Evolutionary conservation across 2,797 vertebrate genomes (phyloP).

Genomic region (Pseudochaenichthys georgianus): DNA sequence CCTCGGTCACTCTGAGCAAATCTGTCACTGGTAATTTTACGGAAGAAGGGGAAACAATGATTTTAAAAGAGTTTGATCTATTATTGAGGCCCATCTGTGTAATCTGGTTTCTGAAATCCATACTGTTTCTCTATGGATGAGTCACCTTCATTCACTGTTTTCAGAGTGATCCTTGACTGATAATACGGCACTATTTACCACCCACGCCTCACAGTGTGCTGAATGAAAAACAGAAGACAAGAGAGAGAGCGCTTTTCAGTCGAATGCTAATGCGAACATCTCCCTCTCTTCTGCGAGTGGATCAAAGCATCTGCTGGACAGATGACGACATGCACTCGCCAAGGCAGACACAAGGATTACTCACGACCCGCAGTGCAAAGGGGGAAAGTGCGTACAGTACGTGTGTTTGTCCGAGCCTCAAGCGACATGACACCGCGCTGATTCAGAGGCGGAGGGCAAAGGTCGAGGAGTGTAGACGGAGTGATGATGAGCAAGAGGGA

Average conservation of each 20-base stretch:
- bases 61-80: conserved; percentile 35
- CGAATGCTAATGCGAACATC: conserved; percentile 60
- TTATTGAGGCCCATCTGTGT: conserved; percentile 14
- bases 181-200: conserved; percentile 69
- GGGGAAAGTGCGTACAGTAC: conserved; percentile 2
- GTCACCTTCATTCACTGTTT: conserved; percentile 77
- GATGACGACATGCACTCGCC: conserved; percentile 57
- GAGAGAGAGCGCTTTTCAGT: conserved; percentile 47
- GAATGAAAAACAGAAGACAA: conserved; percentile 59
- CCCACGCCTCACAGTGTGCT: conserved; percentile 60
- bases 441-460: conserved; percentile 58
- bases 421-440: conserved; percentile 50
- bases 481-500: conserved; percentile 29
- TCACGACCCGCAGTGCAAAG: conserved; percentile 46
- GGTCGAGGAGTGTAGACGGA: conserved; percentile 30
- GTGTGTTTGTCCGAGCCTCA: conserved; percentile 12
- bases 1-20: conserved; percentile 27
- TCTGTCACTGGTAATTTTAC: conserved; percentile 39
- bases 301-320: conserved; percentile 68
- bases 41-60: conserved; percentile 16
- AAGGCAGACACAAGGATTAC: conserved; percentile 43
- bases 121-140: conserved; percentile 67
- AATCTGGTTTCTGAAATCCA: conserved; percentile 46
- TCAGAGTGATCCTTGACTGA: conserved; percentile 74
- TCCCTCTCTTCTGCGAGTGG: conserved; percentile 34